Evolutionary conservation across 2,113 vertebrate genomes (phyloP), one percentile per base, ranked within the genome.

Genomic region (Mormyrus iriodes): DNA sequence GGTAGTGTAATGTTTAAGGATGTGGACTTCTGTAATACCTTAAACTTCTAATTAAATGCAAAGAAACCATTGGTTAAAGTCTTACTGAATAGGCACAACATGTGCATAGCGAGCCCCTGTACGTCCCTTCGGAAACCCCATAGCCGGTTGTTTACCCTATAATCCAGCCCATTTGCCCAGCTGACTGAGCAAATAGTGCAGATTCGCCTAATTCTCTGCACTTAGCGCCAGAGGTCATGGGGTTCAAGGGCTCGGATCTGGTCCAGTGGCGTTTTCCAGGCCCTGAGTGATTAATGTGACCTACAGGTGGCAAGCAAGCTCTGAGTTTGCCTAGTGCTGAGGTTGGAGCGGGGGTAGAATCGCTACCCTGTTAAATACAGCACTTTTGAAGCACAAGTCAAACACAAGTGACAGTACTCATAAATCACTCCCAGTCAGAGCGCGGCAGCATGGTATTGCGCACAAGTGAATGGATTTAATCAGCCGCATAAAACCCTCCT

Each of bases 371-470:
- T 93, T 91, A 91, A 92, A 92, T 89, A 89, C 90, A 90, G 90
- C 88, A 90, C 53, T 91, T 92, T 93, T 92, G 92, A 93, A 93
- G 91, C 90, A 19, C 46, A 91, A 55, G 91, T 94, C 94, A 95
- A 94, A 95, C 92, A 94, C 91, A 90, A 93, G 92, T 92, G 91
- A 92, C 93, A 91, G 82, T 90, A 69, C 83, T 93, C 93, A 79
- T 95, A 92, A 95, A 95, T 96, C 95, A 95, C 85, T 88, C 88
- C 46, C 91, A 92, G 92, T 92, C 92, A 42, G 86, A 87, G 88
- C 92, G 87, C 88, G 91, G 88, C 48, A 88, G 89, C 88, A 46
- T 44, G 82, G 39, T n/a, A 92, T 91, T 85, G 91, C 69, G 89
- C 90, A 90, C 89, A 89, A 91, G 92, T 89, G 92, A 95, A 94